phyloP scores from a whole-genome alignment of 2,888 invertebrate genomes.

The Miltochrista miniata region DNA sequence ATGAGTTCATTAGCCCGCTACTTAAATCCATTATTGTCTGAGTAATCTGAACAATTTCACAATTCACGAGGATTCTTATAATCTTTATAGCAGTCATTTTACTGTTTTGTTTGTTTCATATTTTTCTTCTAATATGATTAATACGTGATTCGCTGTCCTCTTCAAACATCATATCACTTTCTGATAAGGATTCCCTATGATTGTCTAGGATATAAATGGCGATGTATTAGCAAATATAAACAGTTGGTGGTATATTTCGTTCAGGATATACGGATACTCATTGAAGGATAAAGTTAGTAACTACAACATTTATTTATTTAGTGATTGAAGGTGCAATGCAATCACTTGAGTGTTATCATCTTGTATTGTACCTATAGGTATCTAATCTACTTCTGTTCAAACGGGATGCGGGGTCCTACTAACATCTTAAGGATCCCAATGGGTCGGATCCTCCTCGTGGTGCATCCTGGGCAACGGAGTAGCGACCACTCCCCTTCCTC shows the following conservation, averaged over 20 bases:
- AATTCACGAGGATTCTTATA: background rate
- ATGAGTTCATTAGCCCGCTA: too few species aligned
- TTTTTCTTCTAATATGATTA: conserved; percentile 16
- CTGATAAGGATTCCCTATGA: conserved; percentile 29
- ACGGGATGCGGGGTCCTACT: too few species aligned
- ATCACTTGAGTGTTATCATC: too few species aligned
- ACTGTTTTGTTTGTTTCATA: conserved; percentile 15
- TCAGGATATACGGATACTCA: background rate
- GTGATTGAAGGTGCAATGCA: background rate
- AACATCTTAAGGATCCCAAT: too few species aligned
- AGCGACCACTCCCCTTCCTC: too few species aligned
- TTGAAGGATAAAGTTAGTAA: background rate
- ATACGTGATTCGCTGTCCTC: conserved; percentile 7
- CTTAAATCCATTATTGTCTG: background rate
- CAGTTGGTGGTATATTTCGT: conserved; percentile 2
- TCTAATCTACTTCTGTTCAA: too few species aligned
- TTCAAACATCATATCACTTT: conserved; percentile 9
- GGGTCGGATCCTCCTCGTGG: too few species aligned
- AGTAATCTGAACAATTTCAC: background rate
- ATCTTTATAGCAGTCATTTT: conserved; percentile 27
- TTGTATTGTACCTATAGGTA: too few species aligned
- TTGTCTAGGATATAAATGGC: conserved; percentile 24
- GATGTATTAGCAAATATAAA: background rate
- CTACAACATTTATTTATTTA: background rate
- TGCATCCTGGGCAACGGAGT: too few species aligned